These are phyloP conservation scores for Thumatha senex DNA, from an alignment of 2,888 invertebrate species.

Conservation along the genomic window DNA sequence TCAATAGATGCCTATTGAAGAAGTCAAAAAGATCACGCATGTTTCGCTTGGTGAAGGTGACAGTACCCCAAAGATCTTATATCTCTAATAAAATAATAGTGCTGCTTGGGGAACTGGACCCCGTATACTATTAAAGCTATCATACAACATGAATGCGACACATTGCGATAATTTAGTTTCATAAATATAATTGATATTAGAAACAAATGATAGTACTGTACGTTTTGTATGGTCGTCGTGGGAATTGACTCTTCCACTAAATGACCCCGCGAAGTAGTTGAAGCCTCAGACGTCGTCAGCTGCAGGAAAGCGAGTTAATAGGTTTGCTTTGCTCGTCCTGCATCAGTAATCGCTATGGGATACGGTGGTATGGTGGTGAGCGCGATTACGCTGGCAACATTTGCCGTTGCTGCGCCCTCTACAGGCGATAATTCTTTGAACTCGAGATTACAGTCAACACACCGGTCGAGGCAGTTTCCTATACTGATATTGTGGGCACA, in stretches of 20 bases:
- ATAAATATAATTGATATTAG: too few relatives aligned
- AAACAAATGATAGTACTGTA: constrained; percentile 21
- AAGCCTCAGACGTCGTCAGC: constrained; percentile 50
- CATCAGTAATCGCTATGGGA: constrained; percentile 75
- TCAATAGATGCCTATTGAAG: too few relatives aligned
- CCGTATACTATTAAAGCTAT: too few relatives aligned
- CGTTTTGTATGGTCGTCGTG: constrained; percentile 55
- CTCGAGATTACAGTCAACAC: constrained; percentile 59
- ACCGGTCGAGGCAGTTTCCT: constrained; percentile 71
- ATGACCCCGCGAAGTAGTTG: constrained; percentile 43
- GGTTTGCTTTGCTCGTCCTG: constrained; percentile 63
- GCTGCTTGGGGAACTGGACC: too few relatives aligned
- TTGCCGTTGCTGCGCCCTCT: constrained; percentile 55
- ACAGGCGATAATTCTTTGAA: constrained; percentile 65
- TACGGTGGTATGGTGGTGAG: constrained; percentile 59
- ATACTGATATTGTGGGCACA: constrained; percentile 66
- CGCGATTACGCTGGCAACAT: constrained; percentile 56
- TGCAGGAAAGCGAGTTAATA: constrained; percentile 67
- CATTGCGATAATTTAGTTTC: too few relatives aligned
- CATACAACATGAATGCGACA: too few relatives aligned
- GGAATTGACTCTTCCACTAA: constrained; percentile 52
- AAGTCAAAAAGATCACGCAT: too few relatives aligned
- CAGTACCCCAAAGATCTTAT: too few relatives aligned
- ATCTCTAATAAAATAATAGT: too few relatives aligned
- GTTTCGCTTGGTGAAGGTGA: too few relatives aligned